Base-by-base conservation (phyloP, 1,140 invertebrate species). In the Drosophila pallidifrons region DNA sequence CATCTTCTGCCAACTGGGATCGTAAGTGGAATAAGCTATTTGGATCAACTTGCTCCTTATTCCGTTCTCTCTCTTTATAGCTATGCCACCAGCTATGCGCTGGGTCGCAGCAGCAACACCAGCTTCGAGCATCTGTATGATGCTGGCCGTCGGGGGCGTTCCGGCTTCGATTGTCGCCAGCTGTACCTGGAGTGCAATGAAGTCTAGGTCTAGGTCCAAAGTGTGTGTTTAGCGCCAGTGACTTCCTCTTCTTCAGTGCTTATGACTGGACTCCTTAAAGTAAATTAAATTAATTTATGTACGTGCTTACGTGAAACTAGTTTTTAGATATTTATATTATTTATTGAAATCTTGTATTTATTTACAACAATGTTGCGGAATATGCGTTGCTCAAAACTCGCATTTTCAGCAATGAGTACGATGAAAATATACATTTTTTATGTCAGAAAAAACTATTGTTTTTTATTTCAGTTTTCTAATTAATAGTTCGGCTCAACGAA, bases 1-100 rank as follows among this genome's bases (percentile, higher is more conserved):
- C 80, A 95, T 98, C 58, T 97, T 98, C 95, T 98, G 97, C 85
- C 97, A 98, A 93, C 93, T 98, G 77, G 97, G 97, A 96, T 96
- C 97, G 97, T 98, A 94, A 96, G 97, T 96, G 3, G 3, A 4
- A 25, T 4, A 25, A 4, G 1, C 8, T 16, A 28, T 3, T 7
- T 43, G 3, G 2, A 8, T 57, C 13, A 11, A 16, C 2, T 16
- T 16, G 16, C 7, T 10, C 20, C 5, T 49, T 15, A 79, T 15
- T 52, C 10, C 1, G 6, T 16, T 47, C 10, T 7, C 46, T 47
- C 11, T 30, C 11, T 20, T 28, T 52, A 0, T 32, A 98, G 97
- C 55, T 98, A 98, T 91, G 96, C 96, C 20, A 95, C 96, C 57
- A 97, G 97, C 87, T 97, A 96, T 91, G 93, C 97, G 1, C 93